Conservation (phyloP, 2,113 vertebrate species). For the Galemys pyrenaicus region DNA sequence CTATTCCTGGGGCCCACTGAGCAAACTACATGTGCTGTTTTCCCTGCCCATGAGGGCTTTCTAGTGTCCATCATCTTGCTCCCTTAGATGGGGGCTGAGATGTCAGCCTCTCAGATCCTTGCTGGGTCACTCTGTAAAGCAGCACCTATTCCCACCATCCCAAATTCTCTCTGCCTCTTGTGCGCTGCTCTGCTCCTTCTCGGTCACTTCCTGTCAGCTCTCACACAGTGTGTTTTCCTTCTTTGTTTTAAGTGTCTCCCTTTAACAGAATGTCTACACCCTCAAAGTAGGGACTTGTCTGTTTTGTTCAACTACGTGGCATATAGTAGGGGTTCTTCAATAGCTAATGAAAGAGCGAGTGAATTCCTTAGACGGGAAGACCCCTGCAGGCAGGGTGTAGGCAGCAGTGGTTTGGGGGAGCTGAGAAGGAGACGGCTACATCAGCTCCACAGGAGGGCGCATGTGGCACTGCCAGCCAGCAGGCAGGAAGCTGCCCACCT, state of each 20-base stretch:
- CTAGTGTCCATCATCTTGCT: not conserved
- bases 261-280: not conserved
- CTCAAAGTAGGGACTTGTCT: not conserved
- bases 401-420: too few relatives aligned
- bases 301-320: not conserved
- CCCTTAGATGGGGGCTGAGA: not conserved
- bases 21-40: not conserved
- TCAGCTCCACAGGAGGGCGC: not conserved
- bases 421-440: not conserved
- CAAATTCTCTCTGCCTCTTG: accelerated
- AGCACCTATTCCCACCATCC: too few relatives aligned
- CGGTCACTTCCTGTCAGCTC: accelerated
- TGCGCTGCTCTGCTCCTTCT: not conserved
- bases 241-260: not conserved
- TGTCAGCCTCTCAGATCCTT: not conserved
- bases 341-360: not conserved
- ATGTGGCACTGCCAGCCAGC: not conserved
- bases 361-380: not conserved
- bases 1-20: not conserved
- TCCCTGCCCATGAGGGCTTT: not conserved
- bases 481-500: not conserved
- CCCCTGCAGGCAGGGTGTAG: not conserved
- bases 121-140: not conserved
- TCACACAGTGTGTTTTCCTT: not conserved
- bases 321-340: not conserved